Evolutionary conservation across 2,113 vertebrate species (phyloP).

Genomic region (Nicator chloris): DNA sequence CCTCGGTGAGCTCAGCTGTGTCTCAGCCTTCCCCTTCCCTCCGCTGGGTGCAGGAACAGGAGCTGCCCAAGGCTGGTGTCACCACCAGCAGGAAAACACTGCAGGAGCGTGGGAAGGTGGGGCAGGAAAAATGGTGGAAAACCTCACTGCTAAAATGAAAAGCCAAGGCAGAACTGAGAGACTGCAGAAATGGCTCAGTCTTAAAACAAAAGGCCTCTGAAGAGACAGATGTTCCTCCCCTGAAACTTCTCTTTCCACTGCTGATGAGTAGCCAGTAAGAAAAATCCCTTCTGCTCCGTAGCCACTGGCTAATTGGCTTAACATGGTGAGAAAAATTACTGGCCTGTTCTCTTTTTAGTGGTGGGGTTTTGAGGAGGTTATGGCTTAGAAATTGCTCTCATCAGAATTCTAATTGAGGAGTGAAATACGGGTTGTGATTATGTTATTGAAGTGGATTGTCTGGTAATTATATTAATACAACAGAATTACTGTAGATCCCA

Average conservation of each 20-base stretch:
- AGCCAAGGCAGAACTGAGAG: background rate
- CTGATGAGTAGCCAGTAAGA: background rate
- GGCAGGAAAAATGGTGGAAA: background rate
- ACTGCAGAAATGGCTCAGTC: background rate
- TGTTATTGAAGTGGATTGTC: slow-evolving; percentile 50
- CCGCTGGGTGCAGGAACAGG: no score
- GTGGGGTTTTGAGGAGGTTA: slow-evolving; percentile 40
- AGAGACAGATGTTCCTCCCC: background rate
- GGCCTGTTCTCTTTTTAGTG: slow-evolving; percentile 48
- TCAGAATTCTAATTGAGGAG: slow-evolving; percentile 44
- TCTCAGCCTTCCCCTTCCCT: background rate
- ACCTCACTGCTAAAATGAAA: background rate
- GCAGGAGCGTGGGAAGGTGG: background rate
- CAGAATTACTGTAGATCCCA: background rate
- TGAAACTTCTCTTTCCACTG: background rate
- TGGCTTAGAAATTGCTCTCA: slow-evolving; percentile 54
- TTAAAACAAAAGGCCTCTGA: background rate
- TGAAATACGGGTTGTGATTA: slow-evolving; percentile 47
- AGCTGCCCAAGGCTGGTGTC: background rate
- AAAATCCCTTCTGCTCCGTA: background rate
- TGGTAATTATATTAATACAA: slow-evolving; percentile 55
- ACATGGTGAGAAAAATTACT: slow-evolving; percentile 37
- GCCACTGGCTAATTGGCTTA: slow-evolving; percentile 47
- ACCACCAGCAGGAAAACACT: background rate
- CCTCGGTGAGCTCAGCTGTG: background rate